A percentile compares a stretch with the other conserved stretches of the same genome.
phyloP scores from a whole-genome alignment of 2,888 invertebrate species.

The Chalcosyrphus nemorum region DNA sequence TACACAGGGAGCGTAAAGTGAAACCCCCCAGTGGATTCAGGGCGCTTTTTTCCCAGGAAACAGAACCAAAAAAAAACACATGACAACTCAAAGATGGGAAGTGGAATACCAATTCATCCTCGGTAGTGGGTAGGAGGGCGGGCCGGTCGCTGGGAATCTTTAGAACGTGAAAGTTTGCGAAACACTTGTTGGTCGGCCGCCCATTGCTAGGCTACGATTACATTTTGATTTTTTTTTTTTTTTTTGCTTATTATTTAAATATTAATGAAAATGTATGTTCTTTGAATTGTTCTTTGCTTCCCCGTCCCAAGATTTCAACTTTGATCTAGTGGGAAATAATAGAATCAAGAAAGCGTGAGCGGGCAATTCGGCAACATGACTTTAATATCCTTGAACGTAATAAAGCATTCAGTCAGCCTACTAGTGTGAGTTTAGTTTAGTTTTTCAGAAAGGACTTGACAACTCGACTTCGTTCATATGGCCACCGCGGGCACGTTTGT shows the following conservation, averaged over 20 bases:
- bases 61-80: background rate
- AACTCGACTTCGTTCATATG: too few relatives aligned
- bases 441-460: too few relatives aligned
- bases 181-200: conserved; percentile 15
- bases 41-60: background rate
- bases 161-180: background rate
- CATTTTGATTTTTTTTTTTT: too few relatives aligned
- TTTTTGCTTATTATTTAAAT: conserved; percentile 1
- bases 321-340: background rate
- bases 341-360: background rate
- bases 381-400: too few relatives aligned
- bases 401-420: too few relatives aligned
- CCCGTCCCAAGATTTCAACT: too few relatives aligned
- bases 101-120: background rate
- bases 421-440: too few relatives aligned
- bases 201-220: background rate
- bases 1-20: background rate
- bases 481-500: too few relatives aligned
- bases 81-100: background rate
- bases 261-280: background rate
- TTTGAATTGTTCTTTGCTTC: background rate
- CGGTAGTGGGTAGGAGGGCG: background rate
- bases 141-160: background rate
- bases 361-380: too few relatives aligned
- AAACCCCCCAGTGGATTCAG: background rate